Evolutionary conservation across 2,888 invertebrate species (phyloP).

Genomic region (Monoplex corrugatus): DNA sequence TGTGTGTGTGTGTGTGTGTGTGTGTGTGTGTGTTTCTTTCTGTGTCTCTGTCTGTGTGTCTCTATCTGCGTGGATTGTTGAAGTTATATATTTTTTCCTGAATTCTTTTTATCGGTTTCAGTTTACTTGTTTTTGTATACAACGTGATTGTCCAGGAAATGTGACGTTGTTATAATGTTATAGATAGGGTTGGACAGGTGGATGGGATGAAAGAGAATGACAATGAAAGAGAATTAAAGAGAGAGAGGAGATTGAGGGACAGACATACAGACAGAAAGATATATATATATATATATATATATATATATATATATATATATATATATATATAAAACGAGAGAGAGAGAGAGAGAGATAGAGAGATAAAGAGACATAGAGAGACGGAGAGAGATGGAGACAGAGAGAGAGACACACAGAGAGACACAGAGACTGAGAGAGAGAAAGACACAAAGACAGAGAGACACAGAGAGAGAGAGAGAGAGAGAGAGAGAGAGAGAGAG

Average conservation of each 20-base stretch:
- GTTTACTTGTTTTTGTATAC: too few relatives aligned
- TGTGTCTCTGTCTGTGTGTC: background rate
- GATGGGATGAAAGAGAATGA: background rate
- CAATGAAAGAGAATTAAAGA: too few relatives aligned
- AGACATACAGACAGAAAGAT: background rate
- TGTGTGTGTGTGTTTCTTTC: background rate
- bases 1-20: constrained; percentile 11
- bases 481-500: background rate
- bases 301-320: background rate
- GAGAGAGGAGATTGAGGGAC: background rate
- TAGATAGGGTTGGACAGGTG: background rate
- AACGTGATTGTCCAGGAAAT: too few relatives aligned
- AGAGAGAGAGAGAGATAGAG: too few relatives aligned
- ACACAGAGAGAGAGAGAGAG: background rate
- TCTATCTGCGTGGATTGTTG: too few relatives aligned
- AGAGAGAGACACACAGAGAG: background rate
- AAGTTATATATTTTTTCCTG: too few relatives aligned
- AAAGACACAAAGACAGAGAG: background rate
- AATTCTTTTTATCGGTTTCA: too few relatives aligned
- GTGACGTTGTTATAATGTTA: too few relatives aligned
- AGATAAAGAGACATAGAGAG: background rate
- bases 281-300: too few relatives aligned
- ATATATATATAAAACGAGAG: background rate
- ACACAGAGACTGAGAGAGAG: constrained; percentile 8
- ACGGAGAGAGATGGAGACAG: background rate